A percentile compares a stretch with the other conserved stretches of the same genome.
phyloP scores from a whole-genome alignment of 2,113 vertebrate genomes.

The Bos taurus region DNA sequence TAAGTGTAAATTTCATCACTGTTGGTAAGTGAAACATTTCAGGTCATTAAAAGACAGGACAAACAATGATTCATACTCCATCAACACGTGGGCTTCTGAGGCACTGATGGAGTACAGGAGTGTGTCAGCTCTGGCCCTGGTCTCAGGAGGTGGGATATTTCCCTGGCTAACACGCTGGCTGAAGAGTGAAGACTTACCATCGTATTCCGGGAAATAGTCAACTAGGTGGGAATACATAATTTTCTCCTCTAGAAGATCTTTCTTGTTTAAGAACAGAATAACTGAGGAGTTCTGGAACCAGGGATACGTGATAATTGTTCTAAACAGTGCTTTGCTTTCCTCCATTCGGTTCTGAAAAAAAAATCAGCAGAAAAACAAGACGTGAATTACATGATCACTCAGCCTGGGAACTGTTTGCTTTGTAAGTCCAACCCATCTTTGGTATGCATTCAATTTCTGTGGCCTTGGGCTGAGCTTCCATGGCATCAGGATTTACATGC shows the following conservation, averaged over 20 bases:
- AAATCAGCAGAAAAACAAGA: constrained; percentile 45
- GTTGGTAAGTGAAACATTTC: background rate
- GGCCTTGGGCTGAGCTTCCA: background rate
- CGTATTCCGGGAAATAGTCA: constrained; percentile 96
- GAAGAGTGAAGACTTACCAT: constrained; percentile 83
- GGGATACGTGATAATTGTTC: constrained; percentile 94
- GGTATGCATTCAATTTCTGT: background rate
- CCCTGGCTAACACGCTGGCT: background rate
- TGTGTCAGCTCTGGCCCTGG: accelerated
- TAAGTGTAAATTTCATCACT: background rate
- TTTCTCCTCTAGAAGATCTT: constrained; percentile 96
- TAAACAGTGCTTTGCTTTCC: constrained; percentile 96
- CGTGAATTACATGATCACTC: constrained; percentile 18
- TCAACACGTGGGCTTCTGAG: background rate
- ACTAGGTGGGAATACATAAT: constrained; percentile 96
- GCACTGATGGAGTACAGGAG: accelerated
- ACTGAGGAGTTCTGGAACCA: constrained; percentile 97
- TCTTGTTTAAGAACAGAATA: constrained; percentile 98
- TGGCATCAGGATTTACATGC: background rate
- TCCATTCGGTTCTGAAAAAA: constrained; percentile 92
- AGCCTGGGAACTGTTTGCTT: background rate
- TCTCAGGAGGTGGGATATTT: background rate
- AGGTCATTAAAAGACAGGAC: background rate
- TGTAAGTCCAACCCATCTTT: background rate
- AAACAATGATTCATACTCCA: background rate